Percentiles rank a stretch among this genome's conserved stretches.
phyloP scores from a whole-genome alignment of 2,888 invertebrate genomes.

The Petrolisthes cinctipes region DNA sequence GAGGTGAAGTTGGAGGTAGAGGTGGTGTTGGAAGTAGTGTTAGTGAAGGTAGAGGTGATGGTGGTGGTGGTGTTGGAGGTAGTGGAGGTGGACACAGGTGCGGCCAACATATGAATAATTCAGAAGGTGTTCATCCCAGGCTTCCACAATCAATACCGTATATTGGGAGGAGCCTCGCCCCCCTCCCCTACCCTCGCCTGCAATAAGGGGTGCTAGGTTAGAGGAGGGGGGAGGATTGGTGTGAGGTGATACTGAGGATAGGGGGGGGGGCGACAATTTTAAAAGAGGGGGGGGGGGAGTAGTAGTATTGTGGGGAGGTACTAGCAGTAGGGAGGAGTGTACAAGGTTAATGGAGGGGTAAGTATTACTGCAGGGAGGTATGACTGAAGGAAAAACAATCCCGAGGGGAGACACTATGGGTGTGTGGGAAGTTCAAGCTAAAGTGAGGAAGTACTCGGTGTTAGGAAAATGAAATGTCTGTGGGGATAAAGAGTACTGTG shows the following conservation, averaged over 20 bases:
- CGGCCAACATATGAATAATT: constrained; percentile 49
- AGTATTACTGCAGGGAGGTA: no score
- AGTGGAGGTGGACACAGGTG: constrained; percentile 29
- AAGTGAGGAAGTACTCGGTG: no score
- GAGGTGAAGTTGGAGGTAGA: not conserved
- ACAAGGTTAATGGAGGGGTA: no score
- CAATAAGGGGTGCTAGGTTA: not conserved
- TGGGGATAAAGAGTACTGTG: no score
- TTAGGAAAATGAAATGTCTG: no score
- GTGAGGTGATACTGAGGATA: not conserved
- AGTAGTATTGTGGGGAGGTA: no score
- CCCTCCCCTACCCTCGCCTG: not conserved
- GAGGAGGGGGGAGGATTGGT: not conserved
- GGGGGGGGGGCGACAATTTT: not conserved
- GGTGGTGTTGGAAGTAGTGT: not conserved
- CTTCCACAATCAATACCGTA: constrained; percentile 44
- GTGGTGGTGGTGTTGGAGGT: not conserved
- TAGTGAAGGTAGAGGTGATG: not conserved
- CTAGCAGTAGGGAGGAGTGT: no score
- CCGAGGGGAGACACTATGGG: no score
- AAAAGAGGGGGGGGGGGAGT: no score
- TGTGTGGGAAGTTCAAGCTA: no score
- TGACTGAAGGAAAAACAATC: no score
- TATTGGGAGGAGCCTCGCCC: not conserved
- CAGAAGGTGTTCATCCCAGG: constrained; percentile 43